These are phyloP conservation scores for Tetramorium bicarinatum DNA, from an alignment of 2,888 invertebrate species.

Conservation along the genomic window DNA sequence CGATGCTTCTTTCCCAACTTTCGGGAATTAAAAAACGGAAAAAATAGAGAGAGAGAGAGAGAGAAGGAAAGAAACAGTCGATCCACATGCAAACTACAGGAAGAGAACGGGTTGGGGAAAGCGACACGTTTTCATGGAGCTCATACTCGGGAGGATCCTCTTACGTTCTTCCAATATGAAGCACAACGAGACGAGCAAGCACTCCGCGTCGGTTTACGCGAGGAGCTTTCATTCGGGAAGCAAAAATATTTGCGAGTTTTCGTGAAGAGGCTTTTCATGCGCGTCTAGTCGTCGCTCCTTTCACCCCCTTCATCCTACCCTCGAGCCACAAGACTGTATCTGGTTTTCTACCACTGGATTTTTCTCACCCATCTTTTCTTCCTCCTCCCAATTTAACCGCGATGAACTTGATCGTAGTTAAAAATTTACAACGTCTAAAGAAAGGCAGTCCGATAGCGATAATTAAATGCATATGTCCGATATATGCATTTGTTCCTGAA, in stretches of 20 bases:
- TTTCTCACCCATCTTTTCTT: background rate
- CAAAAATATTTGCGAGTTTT: slow-evolving; percentile 62
- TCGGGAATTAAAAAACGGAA: slow-evolving; percentile 26
- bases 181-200: slow-evolving; percentile 35
- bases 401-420: background rate
- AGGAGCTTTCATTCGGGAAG: slow-evolving; percentile 49
- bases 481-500: background rate
- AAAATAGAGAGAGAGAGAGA: background rate
- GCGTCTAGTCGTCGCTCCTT: slow-evolving; percentile 19
- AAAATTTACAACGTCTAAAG: background rate
- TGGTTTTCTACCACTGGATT: background rate
- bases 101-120: background rate
- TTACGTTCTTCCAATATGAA: slow-evolving; percentile 44
- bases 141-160: slow-evolving; percentile 14
- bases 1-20: slow-evolving; percentile 5
- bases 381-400: background rate
- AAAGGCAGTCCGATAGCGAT: background rate
- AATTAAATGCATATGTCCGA: background rate
- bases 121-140: slow-evolving; percentile 27
- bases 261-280: slow-evolving; percentile 41
- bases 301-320: background rate
- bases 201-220: slow-evolving; percentile 38
- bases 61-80: background rate
- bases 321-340: background rate
- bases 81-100: slow-evolving; percentile 1